Base-by-base conservation (phyloP, 1,140 invertebrate species). In the Magallana ariakensis region DNA sequence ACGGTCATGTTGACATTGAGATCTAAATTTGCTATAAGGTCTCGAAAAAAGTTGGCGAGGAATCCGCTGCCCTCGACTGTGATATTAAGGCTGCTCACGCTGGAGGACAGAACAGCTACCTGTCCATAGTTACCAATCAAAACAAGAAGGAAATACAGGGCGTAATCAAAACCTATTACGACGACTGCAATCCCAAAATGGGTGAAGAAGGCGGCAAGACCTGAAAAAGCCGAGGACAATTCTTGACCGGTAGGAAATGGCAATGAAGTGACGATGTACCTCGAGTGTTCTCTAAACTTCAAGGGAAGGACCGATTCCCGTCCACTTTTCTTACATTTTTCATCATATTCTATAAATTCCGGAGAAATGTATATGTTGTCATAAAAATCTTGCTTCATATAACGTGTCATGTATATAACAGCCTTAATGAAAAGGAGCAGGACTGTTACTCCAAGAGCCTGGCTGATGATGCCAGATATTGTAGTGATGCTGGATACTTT, bases 341-440 rank as follows among this genome's bases (percentile, higher is more conserved):
- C 66, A 11, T 85, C 84, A 33, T 85, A 85, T 16, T 56, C 22
- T 3, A 75, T 80, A 26, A 85, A 85, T 26, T 56, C 62, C 16
- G 9, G 55, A 0, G 84, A 56, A 22, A 85, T 85, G 26, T 85
- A 85, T 66, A 70, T 80, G 55, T 85, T 85, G 19, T 85, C 84
- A 13, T 75, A 85, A 33, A 57, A 53, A 56, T 80, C 62, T 22
- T 85, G 62, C 26, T 55, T 80, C 33, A 53, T 62, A 46, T 85
- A 85, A 15, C 70, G 46, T 1, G 22, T 85, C 62, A 85, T 22
- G 53, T 85, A 85, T 6, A 85, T 22, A 8, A 66, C 62, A 33
- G 84, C 53, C 55, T 70, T 70, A 11, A 85, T n/a, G 4, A 85
- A 85, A 56, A 85, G 66, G 55, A 85, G 56, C 10, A 85, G n/a